Evolutionary conservation across 2,113 vertebrate species (phyloP), one percentile per base, ranked within the genome.

Genomic region (Bufo bufo): DNA sequence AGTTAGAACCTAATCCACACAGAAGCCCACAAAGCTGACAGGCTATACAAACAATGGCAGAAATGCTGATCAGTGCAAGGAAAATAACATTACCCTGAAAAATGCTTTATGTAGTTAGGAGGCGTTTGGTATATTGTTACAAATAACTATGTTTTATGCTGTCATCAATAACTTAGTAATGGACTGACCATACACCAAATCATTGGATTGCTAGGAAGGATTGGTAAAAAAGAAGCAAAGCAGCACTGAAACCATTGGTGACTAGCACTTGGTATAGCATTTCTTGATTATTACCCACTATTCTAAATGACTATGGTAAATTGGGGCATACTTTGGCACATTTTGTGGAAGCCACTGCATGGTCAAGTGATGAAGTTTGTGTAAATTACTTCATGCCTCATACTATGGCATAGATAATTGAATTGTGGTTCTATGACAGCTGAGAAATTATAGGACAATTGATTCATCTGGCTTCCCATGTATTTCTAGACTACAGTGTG

Each of bases 1-100:
- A 89, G 49, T n/a, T 65, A 78, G 84, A 89, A 77, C 87, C 87
- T 72, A 89, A 84, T 78, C 17, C 74, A 78, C 87, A 84, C 74
- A 66, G 71, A 84, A 56, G 80, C 78, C 74, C 87, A 84, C 12
- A 77, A 23, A 74, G 45, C 49, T 78, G 49, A 72, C 86, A 75
- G 65, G n/a, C 58, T 82, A 54, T 65, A 4, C 56, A 88, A 88
- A 83, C 71, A 83, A 45, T 33, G 69, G 71, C 45, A 77, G 47
- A 79, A 79, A 47, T 56, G 20, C 75, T 61, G 80, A 59, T 88
- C 17, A 75, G 65, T 20, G 4, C 16, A 33, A 75, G 16, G 74
- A 33, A 16, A 82, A 83, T 54, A 71, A 71, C 49, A 63, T 77
- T 66, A 52, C 9, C 20, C 47, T n/a, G 81, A 83, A 66, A 33